Conservation (phyloP, 2,888 invertebrate species). For the Chouioia cunea region DNA sequence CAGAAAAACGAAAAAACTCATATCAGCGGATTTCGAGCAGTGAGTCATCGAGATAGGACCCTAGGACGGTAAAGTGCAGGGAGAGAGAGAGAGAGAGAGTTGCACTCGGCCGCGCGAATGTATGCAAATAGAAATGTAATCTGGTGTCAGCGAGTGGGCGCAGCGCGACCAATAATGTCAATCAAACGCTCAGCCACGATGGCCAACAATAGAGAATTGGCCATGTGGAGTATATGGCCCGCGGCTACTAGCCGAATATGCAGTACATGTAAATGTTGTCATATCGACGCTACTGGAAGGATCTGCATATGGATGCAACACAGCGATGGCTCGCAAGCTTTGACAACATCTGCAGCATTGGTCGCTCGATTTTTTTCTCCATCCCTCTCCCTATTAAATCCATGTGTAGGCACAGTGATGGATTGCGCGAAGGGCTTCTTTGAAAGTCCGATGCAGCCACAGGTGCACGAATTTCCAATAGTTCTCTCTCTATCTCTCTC, state of each 20-base stretch:
- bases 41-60: slow-evolving; percentile 5
- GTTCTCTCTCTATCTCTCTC: not conserved
- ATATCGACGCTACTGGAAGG: slow-evolving; percentile 63
- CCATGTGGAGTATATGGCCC: slow-evolving; percentile 61
- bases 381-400: not conserved
- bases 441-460: slow-evolving; percentile 38
- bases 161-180: slow-evolving; percentile 68
- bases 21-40: slow-evolving; percentile 23
- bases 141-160: slow-evolving; percentile 64
- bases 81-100: not conserved
- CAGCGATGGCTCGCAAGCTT: slow-evolving; percentile 61
- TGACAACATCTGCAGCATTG: slow-evolving; percentile 61
- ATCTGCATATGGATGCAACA: slow-evolving; percentile 68
- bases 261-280: slow-evolving; percentile 70
- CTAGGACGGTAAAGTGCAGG: not conserved
- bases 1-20: slow-evolving; percentile 22
- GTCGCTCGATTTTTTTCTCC: not conserved
- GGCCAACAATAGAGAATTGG: slow-evolving; percentile 67
- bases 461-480: slow-evolving; percentile 40
- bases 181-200: slow-evolving; percentile 67
- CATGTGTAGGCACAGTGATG: not conserved
- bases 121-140: slow-evolving; percentile 70
- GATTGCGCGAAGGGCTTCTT: slow-evolving; percentile 14
- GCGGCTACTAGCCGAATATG: slow-evolving; percentile 62
- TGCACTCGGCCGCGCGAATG: slow-evolving; percentile 53